Base-by-base conservation (phyloP, 2,797 vertebrate genomes). In the Danionella dracula region DNA sequence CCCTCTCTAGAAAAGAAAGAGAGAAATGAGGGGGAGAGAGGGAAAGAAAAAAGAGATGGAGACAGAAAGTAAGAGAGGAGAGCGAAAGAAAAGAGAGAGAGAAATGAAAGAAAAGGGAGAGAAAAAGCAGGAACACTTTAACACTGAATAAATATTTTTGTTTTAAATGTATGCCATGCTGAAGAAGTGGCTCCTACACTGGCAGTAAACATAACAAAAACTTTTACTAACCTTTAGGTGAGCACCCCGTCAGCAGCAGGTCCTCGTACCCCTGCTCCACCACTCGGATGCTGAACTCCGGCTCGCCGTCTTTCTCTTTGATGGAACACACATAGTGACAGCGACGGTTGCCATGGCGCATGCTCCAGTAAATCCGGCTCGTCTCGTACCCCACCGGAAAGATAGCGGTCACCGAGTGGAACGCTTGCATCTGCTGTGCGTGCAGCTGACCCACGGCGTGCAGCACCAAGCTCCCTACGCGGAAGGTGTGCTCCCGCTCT, bases 311-410 rank as follows among this genome's bases (percentile, higher is more conserved):
- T 10, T 79, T 81, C 78, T 98, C 94, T 76, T 93, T 93, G 0
- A 99, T 91, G 45, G 88, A 93, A 62, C 96, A 99, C 72, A 94
- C 77, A 50, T 98, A 99, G 66, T 92, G 93, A 35, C 95, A 98
- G 75, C 96, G 93, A 5, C 86, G 81, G 86, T 88, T 92, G 13
- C 89, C 87, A 0, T 94, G 86, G 4, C 97, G 89, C 62, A 87
- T 96, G 83, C 97, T 99, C 97, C 97, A 99, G 83, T 99, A 99
- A 37, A 98, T 71, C 34, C 95, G 89, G 86, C 93, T 96, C 83
- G 94, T 90, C 42, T 95, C 93, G 4, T 94, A 99, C 1, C 96
- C 95, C 8, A 95, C 83, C 0, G 97, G 95, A 71, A 93, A 99
- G 75, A 99, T 94, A 10, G 95, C 92, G 1, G 83, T 72, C 1